These are phyloP conservation scores for Tetranychus cinnabarinus DNA, from an alignment of 1,140 invertebrate species.

Conservation along the genomic window DNA sequence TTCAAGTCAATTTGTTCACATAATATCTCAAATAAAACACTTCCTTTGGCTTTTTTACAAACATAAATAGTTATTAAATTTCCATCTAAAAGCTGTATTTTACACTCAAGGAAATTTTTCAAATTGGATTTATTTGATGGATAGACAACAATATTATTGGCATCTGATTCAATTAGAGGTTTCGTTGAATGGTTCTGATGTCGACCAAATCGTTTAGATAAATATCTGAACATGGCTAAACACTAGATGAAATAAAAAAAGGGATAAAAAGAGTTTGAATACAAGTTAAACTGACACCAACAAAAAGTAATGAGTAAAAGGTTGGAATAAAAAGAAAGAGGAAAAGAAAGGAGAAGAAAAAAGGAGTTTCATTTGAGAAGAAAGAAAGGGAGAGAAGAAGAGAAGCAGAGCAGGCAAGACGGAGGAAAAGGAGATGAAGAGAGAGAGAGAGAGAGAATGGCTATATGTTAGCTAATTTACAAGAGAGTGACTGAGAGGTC, in stretches of 20 bases:
- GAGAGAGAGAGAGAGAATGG: background rate
- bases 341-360: background rate
- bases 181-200: background rate
- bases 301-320: background rate
- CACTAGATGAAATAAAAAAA: background rate
- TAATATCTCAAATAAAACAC: slow-evolving; percentile 9
- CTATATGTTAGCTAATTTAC: no score
- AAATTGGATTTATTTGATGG: background rate
- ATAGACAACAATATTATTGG: background rate
- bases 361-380: background rate
- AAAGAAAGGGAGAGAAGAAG: background rate
- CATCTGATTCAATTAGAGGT: background rate
- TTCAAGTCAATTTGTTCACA: slow-evolving; percentile 13
- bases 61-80: slow-evolving; percentile 59
- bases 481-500: no score
- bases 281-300: background rate
- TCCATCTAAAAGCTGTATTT: slow-evolving; percentile 66
- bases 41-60: slow-evolving; percentile 77
- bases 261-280: background rate
- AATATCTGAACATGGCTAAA: slow-evolving; percentile 17
- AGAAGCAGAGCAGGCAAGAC: background rate
- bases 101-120: slow-evolving; percentile 33
- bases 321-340: background rate
- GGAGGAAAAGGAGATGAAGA: background rate
- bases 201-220: slow-evolving; percentile 17